Percentiles rank a stretch among this genome's conserved stretches.
phyloP scores from a whole-genome alignment of 2,797 vertebrate species.

The Anolis apletophallus region DNA sequence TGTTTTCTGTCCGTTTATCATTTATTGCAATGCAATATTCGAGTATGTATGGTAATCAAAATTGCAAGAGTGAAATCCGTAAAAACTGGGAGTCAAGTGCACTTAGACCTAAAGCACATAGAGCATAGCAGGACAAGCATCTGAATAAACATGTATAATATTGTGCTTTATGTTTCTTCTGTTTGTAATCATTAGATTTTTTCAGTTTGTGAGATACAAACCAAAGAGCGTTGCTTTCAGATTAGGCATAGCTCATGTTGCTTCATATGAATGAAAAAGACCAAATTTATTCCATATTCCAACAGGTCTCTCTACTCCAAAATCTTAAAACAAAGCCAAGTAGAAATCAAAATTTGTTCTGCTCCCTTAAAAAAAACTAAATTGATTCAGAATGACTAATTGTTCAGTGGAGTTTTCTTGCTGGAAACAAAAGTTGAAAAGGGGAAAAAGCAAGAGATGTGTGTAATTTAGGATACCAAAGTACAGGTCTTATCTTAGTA shows the following conservation, averaged over 20 bases:
- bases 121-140: not conserved
- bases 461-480: not conserved
- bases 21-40: too few species aligned
- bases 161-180: not conserved
- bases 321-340: not conserved
- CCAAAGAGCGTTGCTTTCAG: not conserved
- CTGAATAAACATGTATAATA: not conserved
- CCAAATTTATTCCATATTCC: not conserved
- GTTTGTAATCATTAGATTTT: not conserved
- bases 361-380: not conserved
- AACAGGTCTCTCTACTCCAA: not conserved
- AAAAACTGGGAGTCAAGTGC: too few species aligned
- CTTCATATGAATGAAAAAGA: not conserved
- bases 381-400: not conserved
- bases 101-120: too few species aligned
- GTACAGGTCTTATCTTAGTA: not conserved
- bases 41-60: too few species aligned
- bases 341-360: not conserved
- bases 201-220: not conserved
- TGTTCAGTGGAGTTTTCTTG: not conserved
- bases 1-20: too few species aligned
- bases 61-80: too few species aligned
- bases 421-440: not conserved
- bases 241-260: not conserved
- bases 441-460: not conserved